Base-by-base conservation (phyloP, 2,888 invertebrate species). In the Timandra comae region DNA sequence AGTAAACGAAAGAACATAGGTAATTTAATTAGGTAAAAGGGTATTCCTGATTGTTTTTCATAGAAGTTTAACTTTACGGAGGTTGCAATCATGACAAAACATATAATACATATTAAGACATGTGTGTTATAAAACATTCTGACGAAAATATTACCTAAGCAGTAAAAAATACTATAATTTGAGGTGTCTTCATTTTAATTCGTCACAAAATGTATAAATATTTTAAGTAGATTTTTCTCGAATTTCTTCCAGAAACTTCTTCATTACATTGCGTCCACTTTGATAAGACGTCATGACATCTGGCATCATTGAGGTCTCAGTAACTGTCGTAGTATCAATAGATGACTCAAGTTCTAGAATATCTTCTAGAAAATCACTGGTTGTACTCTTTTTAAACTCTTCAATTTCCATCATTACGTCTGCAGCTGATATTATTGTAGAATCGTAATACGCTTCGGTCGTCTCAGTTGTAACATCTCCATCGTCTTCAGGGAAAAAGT, bases 401-500 rank as follows among this genome's bases (percentile, higher is more conserved):
- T 77, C 72, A 38, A 80, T 75, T 68, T 79, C 80, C 20, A 66
- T 49, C 30, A 71, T 61, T 8, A 79, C 56, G 38, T 81, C 82
- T 27, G 77, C 63, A 24, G 69, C 42, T 7, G 68, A 58, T 19
- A 66, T 41, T 38, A 60, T 63, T 5, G 69, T 44, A 12, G 46
- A 48, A 36, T 82, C 80, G 24, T 80, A 75, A 47, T 80, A 76
- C 5, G 51, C 34, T 34, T 81, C 78, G 26, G 67, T 69, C 2
- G 54, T 53, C 49, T 72, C 73, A 13, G 42, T 59, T 20, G 33
- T 43, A 26, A 65, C 63, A 16, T 67, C 70, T 20, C 52, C 60
- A n/a, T 56, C 49, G 27, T 80, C 80, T 62, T 82, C 82, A 29
- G 84, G 84, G 36, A 84, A 82, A 51, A 85, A 85, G 34, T 75